These are phyloP conservation scores for Coendou prehensilis DNA, from an alignment of 2,797 vertebrate genomes.

Conservation along the genomic window DNA sequence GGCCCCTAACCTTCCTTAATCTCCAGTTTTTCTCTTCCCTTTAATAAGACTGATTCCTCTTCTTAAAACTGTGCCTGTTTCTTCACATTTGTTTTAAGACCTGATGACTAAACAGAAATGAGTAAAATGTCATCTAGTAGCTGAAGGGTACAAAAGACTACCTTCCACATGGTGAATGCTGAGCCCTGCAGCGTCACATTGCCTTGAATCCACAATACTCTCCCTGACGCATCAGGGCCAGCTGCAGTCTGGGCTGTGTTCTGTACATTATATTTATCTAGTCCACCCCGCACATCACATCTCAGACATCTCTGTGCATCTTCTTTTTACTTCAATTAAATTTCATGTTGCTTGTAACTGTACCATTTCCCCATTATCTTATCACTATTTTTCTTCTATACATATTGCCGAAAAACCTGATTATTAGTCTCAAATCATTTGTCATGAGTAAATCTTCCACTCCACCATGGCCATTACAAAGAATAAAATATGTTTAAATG, in stretches of 20 bases:
- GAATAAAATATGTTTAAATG: slow-evolving; percentile 55
- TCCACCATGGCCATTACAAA: slow-evolving; percentile 61
- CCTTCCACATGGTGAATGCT: not conserved
- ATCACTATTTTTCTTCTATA: not conserved
- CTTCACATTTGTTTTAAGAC: slow-evolving; percentile 49
- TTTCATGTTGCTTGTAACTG: not conserved
- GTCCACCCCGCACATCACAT: not conserved
- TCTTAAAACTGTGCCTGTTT: slow-evolving; percentile 32
- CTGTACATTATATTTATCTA: not conserved
- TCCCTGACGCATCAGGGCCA: not conserved
- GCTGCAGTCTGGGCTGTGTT: not conserved
- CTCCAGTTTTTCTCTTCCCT: slow-evolving; percentile 4
- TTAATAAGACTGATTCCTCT: not conserved
- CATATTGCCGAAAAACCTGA: slow-evolving; percentile 36
- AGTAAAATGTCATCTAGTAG: slow-evolving; percentile 16
- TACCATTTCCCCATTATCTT: not conserved
- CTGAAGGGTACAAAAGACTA: not conserved
- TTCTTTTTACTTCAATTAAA: slow-evolving; percentile 60
- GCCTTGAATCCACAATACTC: not conserved
- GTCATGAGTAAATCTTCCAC: slow-evolving; percentile 27
- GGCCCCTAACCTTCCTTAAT: not conserved
- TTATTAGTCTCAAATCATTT: slow-evolving; percentile 49
- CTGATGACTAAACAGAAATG: slow-evolving; percentile 6
- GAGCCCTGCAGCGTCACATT: not conserved
- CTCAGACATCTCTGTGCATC: not conserved